A percentile compares a stretch with the other conserved stretches of the same genome.
phyloP scores from a whole-genome alignment of 1,140 invertebrate species.

The Riptortus pedestris region DNA sequence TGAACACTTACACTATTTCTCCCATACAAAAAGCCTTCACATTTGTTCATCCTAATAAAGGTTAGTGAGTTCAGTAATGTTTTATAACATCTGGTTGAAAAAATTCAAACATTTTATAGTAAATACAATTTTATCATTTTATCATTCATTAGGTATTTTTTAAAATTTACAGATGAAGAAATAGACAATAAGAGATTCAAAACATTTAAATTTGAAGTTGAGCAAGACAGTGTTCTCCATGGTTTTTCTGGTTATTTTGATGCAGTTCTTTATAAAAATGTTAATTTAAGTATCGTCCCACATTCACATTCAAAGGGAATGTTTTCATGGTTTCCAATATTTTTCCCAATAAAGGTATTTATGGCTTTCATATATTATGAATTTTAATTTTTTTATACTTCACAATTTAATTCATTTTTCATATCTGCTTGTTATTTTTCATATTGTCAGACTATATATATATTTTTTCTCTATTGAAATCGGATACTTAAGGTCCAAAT shows the following conservation, averaged over 20 bases:
- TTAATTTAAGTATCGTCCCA: constrained; percentile 82
- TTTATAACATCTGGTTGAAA: too few species aligned
- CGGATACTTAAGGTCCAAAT: too few species aligned
- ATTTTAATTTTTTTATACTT: neutral
- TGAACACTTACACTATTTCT: constrained; percentile 78
- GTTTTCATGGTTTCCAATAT: constrained; percentile 96
- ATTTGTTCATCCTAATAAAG: constrained; percentile 77
- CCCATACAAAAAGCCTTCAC: constrained; percentile 70
- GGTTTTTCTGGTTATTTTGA: constrained; percentile 95
- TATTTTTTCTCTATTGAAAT: constrained; percentile 15
- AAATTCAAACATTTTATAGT: too few species aligned
- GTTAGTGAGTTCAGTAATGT: constrained; percentile 37
- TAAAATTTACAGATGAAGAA: constrained; percentile 37
- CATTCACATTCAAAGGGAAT: constrained; percentile 76
- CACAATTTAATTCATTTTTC: too few species aligned
- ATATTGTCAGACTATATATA: neutral
- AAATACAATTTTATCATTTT: too few species aligned
- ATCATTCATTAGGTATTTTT: too few species aligned
- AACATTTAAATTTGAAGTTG: constrained; percentile 55
- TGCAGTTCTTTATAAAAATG: constrained; percentile 68
- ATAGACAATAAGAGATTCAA: constrained; percentile 66
- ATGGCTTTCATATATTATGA: neutral
- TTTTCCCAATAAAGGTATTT: constrained; percentile 74
- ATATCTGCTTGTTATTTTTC: too few species aligned
- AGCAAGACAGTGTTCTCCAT: constrained; percentile 69